Percentiles rank a stretch among this genome's conserved stretches.
Evolutionary conservation across 2,888 invertebrate genomes (phyloP).

Genomic region (Stramonita haemastoma): DNA sequence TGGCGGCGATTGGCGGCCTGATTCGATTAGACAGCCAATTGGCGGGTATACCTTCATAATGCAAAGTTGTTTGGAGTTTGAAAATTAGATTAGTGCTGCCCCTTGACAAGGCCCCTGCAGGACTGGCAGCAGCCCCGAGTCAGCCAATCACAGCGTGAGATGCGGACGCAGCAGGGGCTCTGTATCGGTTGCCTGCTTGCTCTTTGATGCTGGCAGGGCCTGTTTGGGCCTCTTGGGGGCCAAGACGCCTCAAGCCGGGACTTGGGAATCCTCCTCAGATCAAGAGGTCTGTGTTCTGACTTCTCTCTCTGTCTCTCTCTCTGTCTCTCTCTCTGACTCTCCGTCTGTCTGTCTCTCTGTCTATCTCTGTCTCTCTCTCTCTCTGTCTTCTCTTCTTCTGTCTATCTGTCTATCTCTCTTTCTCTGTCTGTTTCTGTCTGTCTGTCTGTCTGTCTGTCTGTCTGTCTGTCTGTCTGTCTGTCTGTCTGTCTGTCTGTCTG

Average conservation of each 20-base stretch:
- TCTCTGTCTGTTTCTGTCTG: not conserved
- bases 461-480: not conserved
- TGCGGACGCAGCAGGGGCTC: conserved; percentile 38
- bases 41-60: conserved; percentile 39
- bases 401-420: not conserved
- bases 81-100: conserved; percentile 47
- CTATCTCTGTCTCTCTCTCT: not conserved
- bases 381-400: not conserved
- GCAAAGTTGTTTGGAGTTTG: conserved; percentile 49
- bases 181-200: conserved; percentile 41
- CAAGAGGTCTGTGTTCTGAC: not conserved
- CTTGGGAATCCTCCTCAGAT: no score
- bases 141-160: conserved; percentile 43
- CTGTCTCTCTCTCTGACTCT: not conserved
- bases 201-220: conserved; percentile 35
- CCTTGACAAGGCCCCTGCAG: conserved; percentile 46
- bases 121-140: conserved; percentile 38
- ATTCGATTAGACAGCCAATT: conserved; percentile 41
- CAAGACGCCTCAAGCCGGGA: not conserved
- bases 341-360: not conserved
- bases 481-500: not conserved
- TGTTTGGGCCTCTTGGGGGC: conserved; percentile 10
- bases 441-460: not conserved
- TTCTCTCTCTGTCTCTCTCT: not conserved
- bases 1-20: conserved; percentile 30